A percentile compares a stretch with the other conserved stretches of the same genome.
Evolutionary conservation across 2,888 invertebrate genomes (phyloP).

Genomic region (Rotaria macrura): DNA sequence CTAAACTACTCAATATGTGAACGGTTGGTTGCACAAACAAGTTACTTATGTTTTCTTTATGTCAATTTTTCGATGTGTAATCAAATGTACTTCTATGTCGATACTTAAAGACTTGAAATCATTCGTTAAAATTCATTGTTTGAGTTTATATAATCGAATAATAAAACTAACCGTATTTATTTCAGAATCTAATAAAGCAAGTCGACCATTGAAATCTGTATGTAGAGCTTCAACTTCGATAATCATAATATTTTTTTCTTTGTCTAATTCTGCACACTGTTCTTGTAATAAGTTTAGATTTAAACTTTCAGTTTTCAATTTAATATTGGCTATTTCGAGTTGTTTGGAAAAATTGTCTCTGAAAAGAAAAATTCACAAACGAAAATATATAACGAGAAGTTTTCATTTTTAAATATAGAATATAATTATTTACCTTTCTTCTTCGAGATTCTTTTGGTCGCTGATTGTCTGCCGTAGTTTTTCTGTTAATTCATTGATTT

Average conservation of each 20-base stretch:
- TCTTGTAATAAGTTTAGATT: slow-evolving; percentile 10
- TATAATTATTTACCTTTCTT: neutral
- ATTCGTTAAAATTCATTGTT: no score
- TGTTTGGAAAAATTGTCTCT: slow-evolving; percentile 13
- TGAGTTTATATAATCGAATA: no score
- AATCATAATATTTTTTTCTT: slow-evolving; percentile 20
- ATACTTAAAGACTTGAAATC: no score
- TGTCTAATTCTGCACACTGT: slow-evolving; percentile 19
- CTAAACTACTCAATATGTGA: no score
- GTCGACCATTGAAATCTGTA: neutral
- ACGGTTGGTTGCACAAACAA: no score
- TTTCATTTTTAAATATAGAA: no score
- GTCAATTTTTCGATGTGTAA: no score
- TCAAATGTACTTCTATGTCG: no score
- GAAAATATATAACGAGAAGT: neutral
- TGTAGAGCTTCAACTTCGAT: slow-evolving; percentile 17
- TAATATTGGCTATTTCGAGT: neutral
- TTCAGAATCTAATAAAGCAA: neutral
- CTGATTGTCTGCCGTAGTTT: neutral
- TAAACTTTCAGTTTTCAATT: slow-evolving; percentile 17
- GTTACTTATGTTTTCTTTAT: no score
- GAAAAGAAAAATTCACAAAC: neutral
- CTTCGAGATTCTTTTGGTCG: neutral
- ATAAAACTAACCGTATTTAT: neutral
- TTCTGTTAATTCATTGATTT: slow-evolving; percentile 12